A percentile compares a stretch with the other conserved stretches of the same genome.
phyloP scores from a whole-genome alignment of 1,140 invertebrate genomes.

The Thaumetopoea pityocampa region DNA sequence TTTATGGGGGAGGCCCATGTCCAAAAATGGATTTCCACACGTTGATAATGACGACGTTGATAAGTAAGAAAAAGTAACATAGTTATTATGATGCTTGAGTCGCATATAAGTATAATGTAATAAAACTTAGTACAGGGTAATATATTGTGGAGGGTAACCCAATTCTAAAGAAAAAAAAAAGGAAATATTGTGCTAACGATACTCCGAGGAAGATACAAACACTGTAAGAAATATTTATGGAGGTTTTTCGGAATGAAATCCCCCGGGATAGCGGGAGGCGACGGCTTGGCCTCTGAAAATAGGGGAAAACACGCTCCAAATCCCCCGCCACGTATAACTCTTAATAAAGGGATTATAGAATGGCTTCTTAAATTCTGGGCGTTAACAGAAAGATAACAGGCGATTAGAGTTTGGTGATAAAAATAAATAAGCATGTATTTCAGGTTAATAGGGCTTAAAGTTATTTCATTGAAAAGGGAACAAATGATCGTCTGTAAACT shows the following conservation, averaged over 20 bases:
- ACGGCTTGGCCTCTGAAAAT: constrained; percentile 51
- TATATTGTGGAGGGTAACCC: constrained; percentile 39
- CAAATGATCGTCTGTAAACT: no score
- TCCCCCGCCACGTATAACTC: constrained; percentile 69
- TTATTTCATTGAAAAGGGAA: no score
- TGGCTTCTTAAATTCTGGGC: constrained; percentile 62
- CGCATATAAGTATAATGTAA: no score
- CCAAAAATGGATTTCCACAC: no score
- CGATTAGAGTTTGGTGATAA: constrained; percentile 46
- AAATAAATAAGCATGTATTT: constrained; percentile 18
- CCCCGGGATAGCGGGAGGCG: constrained; percentile 46
- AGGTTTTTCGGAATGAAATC: constrained; percentile 72
- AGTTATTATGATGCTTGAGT: no score
- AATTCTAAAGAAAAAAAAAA: constrained; percentile 49
- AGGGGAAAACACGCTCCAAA: constrained; percentile 65
- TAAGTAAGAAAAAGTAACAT: no score
- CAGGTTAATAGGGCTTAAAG: constrained; percentile 1
- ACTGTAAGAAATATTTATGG: constrained; percentile 75
- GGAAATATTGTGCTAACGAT: constrained; percentile 68
- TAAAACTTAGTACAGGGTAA: no score
- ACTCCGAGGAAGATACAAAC: constrained; percentile 72
- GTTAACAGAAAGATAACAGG: constrained; percentile 69
- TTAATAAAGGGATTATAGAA: constrained; percentile 72
- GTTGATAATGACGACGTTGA: no score
- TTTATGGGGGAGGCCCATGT: no score